These are phyloP conservation scores for Oryctes rhinoceros DNA, from an alignment of 1,140 invertebrate genomes.

Conservation along the genomic window DNA sequence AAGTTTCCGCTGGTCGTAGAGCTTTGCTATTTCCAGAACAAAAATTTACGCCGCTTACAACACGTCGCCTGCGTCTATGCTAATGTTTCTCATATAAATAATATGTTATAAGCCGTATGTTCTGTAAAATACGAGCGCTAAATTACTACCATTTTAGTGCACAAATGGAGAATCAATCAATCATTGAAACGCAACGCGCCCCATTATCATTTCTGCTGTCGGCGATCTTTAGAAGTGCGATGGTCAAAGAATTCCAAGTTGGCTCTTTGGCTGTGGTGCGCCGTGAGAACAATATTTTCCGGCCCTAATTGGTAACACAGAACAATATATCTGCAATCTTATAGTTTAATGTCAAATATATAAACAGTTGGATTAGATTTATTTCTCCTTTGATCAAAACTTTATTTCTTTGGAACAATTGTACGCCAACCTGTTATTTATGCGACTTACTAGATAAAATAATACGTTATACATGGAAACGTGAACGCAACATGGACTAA, in stretches of 20 bases:
- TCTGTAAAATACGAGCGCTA: conserved; percentile 37
- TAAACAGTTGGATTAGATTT: conserved; percentile 36
- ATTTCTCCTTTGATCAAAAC: conserved; percentile 36
- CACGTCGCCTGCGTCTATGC: neutral
- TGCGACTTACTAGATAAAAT: neutral
- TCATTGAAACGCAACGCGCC: conserved; percentile 35
- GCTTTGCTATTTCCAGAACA: neutral
- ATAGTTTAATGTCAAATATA: conserved; percentile 41
- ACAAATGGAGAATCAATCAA: conserved; percentile 42
- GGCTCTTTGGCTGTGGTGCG: conserved; percentile 18
- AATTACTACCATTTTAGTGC: conserved; percentile 41
- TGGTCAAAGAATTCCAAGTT: conserved; percentile 28
- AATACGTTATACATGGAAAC: neutral
- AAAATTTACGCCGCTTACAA: neutral
- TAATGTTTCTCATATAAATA: conserved; percentile 39
- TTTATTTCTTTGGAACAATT: conserved; percentile 36
- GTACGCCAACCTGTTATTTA: conserved; percentile 21
- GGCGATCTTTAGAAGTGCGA: conserved; percentile 41
- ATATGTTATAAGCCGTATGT: conserved; percentile 29
- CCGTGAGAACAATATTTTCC: conserved; percentile 43
- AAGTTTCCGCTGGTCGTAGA: neutral
- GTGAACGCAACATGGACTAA: neutral
- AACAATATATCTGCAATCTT: conserved; percentile 43
- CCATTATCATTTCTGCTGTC: conserved; percentile 42
- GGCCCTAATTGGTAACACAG: conserved; percentile 41